Evolutionary conservation across 2,113 vertebrate species (phyloP), one percentile per base, ranked within the genome.

Genomic region (Odontophorus gujanensis): DNA sequence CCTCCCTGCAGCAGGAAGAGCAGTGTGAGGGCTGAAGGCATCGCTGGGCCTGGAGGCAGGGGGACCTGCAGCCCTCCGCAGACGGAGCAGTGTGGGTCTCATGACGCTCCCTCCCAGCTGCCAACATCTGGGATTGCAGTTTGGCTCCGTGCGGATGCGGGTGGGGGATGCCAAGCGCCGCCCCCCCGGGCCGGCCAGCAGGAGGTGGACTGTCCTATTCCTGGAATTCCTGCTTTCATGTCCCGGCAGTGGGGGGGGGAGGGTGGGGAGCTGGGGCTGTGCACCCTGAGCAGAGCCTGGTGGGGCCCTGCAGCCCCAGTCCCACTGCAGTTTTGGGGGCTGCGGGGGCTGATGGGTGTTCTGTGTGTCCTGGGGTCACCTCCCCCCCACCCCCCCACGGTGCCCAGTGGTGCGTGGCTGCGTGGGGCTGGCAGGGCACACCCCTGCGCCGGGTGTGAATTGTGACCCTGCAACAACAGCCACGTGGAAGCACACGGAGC

Each of bases 141-240:
- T 95, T 96, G 94, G 94, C 93, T 16, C 89, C 1, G 13, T 94
- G 95, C 47, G 83, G 92, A 11, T 94, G 95, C 47, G 83, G 92
- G 50, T 34, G 6, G 17, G 17, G 82, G 85, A 30, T 95, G 96
- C 96, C 96, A 95, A 95, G 91, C 67, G 19, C 94, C 66, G 93
- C 94, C 94, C 89, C 90, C 92, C 1, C 28, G 71, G 89, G 84
- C 74, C 7, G 62, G 91, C 66, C 91, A 36, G 0, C 1, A 40
- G 81, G 96, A 93, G 93, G 93, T 96, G 86, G 93, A 84, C 91
- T 92, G 95, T 92, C 96, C 72, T 93, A 90, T 96, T 96, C 94
- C 93, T 91, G 96, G 96, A 95, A 96, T 95, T 89, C 67, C 78
- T 95, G 66, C 93, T 96, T 96, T 95, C 84, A 93, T 95, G 93